Evolutionary conservation across 1,140 invertebrate genomes (phyloP).

Genomic region (Acromyrmex heyeri): DNA sequence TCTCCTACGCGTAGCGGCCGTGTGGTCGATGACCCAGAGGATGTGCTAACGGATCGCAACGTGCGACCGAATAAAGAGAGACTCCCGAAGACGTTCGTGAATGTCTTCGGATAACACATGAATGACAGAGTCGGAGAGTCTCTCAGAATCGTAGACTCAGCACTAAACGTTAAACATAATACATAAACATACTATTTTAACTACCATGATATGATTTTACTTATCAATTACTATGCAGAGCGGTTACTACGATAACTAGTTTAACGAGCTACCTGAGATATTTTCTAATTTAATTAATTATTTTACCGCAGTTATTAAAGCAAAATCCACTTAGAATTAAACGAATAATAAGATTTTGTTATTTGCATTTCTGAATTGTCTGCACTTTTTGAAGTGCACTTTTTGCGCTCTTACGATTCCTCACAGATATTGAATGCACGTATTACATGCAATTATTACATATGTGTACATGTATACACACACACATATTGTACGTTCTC

Average conservation of each 20-base stretch:
- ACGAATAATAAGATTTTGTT: neutral
- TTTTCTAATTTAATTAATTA: neutral
- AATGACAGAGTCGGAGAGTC: neutral
- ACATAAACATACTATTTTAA: neutral
- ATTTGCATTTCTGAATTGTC: neutral
- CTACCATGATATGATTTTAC: too few relatives aligned
- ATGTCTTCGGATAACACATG: conserved; percentile 43
- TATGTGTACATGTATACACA: neutral
- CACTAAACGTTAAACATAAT: neutral
- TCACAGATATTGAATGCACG: too few relatives aligned
- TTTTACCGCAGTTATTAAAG: neutral
- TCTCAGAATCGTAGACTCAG: neutral
- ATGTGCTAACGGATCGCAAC: conserved; percentile 71
- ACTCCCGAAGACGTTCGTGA: conserved; percentile 43
- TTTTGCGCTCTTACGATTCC: neutral
- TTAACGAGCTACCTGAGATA: neutral
- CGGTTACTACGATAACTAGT: neutral
- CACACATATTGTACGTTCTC: neutral
- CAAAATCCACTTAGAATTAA: neutral
- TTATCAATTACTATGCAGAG: neutral
- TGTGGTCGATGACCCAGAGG: conserved; percentile 76
- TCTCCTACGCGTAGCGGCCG: conserved; percentile 60
- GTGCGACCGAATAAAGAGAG: conserved; percentile 67
- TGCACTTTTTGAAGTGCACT: neutral
- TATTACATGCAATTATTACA: neutral